Conservation (phyloP, 2,113 vertebrate species). For the Planiliza haematocheilus region DNA sequence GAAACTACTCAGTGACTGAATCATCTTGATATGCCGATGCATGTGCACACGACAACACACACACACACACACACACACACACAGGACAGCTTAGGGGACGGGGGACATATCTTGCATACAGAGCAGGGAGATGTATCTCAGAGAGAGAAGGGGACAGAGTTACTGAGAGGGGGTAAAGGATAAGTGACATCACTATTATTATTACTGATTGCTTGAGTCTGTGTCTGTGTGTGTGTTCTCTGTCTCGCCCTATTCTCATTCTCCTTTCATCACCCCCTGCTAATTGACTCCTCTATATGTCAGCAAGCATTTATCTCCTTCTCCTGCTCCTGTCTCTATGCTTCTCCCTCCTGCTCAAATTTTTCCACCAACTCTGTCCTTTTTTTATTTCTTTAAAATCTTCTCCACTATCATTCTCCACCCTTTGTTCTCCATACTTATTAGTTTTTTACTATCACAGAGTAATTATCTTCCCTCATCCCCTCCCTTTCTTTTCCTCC, state of each 20-base stretch:
- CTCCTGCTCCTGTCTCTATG: conserved; percentile 12
- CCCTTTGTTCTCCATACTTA: conserved; percentile 17
- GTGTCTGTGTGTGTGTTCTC: conserved; percentile 8
- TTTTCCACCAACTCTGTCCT: conserved; percentile 5
- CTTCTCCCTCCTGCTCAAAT: conserved; percentile 1
- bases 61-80: conserved; percentile 19
- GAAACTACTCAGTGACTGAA: conserved; percentile 72
- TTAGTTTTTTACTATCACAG: conserved; percentile 16
- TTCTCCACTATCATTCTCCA: conserved; percentile 23
- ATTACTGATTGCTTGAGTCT: conserved; percentile 7
- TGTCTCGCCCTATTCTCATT: conserved; percentile 28
- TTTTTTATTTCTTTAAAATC: conserved; percentile 26
- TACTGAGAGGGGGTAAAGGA: conserved; percentile 2
- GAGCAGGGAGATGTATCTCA: conserved; percentile 26
- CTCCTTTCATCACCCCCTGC: conserved; percentile 32
- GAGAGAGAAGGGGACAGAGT: conserved; percentile 16
- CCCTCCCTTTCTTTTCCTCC: neutral
- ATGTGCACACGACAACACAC: conserved; percentile 33
- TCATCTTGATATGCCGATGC: conserved; percentile 44
- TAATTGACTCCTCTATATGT: conserved; percentile 43
- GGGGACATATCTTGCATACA: conserved; percentile 42
- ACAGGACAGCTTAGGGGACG: conserved; percentile 50
- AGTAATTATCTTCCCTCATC: conserved; percentile 28
- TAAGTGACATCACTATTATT: conserved; percentile 39
- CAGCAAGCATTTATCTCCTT: conserved; percentile 17